Evolutionary conservation across 1,140 invertebrate species (phyloP).

Genomic region (Heliconius himera): DNA sequence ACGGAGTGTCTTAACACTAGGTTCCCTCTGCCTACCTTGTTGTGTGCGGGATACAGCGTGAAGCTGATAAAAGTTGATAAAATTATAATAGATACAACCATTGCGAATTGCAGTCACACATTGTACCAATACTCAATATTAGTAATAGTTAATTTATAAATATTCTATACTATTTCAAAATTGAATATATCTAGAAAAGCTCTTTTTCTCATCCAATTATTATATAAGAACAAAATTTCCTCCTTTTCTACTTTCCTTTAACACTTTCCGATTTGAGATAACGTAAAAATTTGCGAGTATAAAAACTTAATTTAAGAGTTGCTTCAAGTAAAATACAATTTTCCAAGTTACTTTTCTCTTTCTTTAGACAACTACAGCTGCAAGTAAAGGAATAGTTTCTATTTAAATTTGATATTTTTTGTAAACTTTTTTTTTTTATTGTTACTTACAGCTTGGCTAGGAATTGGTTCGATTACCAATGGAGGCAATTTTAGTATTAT

Average conservation of each 20-base stretch:
- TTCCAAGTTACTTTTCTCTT: constrained; percentile 11
- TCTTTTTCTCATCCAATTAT: not conserved
- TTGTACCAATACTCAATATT: too few species aligned
- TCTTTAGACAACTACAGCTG: not conserved
- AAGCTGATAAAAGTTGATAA: too few species aligned
- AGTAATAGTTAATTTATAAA: too few species aligned
- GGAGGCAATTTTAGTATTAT: too few species aligned
- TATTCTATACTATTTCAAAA: not conserved
- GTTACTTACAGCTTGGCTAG: not conserved
- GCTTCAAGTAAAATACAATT: constrained; percentile 23
- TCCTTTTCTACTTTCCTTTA: constrained; percentile 8
- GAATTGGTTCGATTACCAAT: not conserved
- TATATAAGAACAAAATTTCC: constrained; percentile 7
- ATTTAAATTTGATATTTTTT: constrained; percentile 3
- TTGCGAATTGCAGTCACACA: too few species aligned
- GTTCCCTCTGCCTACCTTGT: too few species aligned
- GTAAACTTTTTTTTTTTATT: not conserved
- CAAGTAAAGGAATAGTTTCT: not conserved
- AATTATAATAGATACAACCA: too few species aligned
- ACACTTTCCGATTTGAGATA: constrained; percentile 23
- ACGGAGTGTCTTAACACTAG: too few species aligned
- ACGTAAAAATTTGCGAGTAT: constrained; percentile 16
- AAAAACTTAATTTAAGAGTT: constrained; percentile 26
- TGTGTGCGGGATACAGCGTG: too few species aligned
- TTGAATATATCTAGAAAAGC: not conserved